Percentiles rank a stretch among this genome's conserved stretches.
Evolutionary conservation across 2,888 invertebrate genomes (phyloP).

Genomic region (Therioaphis trifolii): DNA sequence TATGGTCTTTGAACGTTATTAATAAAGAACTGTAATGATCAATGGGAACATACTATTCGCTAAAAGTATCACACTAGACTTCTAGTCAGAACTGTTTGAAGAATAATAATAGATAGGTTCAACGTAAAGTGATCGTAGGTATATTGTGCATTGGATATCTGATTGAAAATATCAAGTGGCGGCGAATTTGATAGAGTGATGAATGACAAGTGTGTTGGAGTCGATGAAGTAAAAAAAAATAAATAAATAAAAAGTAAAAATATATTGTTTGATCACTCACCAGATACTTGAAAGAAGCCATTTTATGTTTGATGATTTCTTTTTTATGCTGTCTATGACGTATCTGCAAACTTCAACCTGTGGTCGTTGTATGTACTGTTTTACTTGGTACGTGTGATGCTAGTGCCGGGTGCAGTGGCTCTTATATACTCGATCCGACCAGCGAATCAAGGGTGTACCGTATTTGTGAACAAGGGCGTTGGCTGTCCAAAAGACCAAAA

Average conservation of each 20-base stretch:
- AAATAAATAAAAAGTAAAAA: neutral
- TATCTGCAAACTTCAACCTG: constrained; percentile 39
- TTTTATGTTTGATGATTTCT: neutral
- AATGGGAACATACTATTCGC: too few relatives aligned
- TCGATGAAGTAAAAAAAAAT: too few relatives aligned
- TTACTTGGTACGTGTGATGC: constrained; percentile 3
- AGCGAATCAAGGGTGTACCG: neutral
- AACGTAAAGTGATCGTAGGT: too few relatives aligned
- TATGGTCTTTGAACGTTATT: too few relatives aligned
- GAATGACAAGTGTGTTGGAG: too few relatives aligned
- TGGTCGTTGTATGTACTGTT: neutral
- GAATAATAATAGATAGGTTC: too few relatives aligned
- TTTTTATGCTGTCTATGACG: neutral
- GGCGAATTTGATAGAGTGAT: too few relatives aligned
- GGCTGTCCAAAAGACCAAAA: neutral
- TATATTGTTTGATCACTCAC: neutral
- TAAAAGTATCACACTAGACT: too few relatives aligned
- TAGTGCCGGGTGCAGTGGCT: neutral
- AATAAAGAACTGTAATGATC: too few relatives aligned
- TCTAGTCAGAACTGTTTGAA: too few relatives aligned
- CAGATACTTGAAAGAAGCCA: constrained; percentile 40
- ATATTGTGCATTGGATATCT: too few relatives aligned
- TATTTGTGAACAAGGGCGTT: neutral
- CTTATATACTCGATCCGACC: neutral
- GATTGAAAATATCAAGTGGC: too few relatives aligned